These are phyloP conservation scores for Junonia oenone DNA, from an alignment of 2,888 invertebrate genomes.

Conservation along the genomic window DNA sequence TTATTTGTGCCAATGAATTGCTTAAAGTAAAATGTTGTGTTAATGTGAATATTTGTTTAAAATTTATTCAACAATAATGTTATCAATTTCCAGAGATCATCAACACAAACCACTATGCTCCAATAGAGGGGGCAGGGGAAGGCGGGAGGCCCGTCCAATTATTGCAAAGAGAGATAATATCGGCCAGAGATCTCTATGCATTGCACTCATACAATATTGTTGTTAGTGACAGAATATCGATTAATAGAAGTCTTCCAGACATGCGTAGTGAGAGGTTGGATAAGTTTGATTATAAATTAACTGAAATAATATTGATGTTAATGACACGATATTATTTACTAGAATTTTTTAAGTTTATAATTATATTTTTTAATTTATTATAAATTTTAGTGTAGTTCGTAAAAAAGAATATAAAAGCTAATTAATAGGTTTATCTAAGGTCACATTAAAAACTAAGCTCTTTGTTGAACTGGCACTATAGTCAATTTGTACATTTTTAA, in stretches of 20 bases:
- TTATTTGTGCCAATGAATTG: no score
- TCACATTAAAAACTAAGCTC: no score
- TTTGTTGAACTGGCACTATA: no score
- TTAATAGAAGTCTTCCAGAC: slow-evolving; percentile 91
- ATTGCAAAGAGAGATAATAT: slow-evolving; percentile 85
- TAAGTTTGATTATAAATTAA: neutral
- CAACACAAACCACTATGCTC: slow-evolving; percentile 88
- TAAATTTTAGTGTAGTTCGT: no score
- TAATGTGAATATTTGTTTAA: neutral
- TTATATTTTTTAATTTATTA: no score
- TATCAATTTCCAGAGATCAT: slow-evolving; percentile 78
- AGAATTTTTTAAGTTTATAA: no score
- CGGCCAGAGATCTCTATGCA: slow-evolving; percentile 88
- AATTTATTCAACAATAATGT: neutral
- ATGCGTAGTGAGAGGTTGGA: slow-evolving; percentile 87
- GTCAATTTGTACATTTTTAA: no score
- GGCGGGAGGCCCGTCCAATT: slow-evolving; percentile 89
- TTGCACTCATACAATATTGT: slow-evolving; percentile 93
- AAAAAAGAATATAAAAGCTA: no score
- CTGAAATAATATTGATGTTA: no score
- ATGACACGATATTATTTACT: no score
- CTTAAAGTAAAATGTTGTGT: no score
- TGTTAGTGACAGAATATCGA: slow-evolving; percentile 91
- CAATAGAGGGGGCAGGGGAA: slow-evolving; percentile 86
- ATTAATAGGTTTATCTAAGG: no score